phyloP scores from a whole-genome alignment of 2,113 vertebrate genomes.

The Equus przewalskii region DNA sequence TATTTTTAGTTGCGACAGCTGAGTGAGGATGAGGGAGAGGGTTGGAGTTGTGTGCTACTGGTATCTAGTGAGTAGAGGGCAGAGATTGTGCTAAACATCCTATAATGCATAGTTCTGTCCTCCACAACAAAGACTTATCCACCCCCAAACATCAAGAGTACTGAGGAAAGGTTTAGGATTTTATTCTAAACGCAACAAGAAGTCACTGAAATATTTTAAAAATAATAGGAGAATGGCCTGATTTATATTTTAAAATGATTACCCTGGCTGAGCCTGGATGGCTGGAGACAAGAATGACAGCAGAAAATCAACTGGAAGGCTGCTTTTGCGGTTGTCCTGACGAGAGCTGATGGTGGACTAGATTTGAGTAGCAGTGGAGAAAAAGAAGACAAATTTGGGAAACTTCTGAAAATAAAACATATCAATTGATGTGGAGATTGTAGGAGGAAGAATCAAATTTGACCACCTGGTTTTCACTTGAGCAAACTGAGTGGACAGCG shows the following conservation, averaged over 20 bases:
- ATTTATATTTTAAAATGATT: constrained; percentile 44
- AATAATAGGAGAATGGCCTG: background rate
- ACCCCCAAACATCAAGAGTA: background rate
- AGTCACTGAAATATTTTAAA: constrained; percentile 40
- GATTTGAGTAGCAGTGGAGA: background rate
- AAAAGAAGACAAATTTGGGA: background rate
- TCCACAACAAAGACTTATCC: background rate
- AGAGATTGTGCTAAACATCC: background rate
- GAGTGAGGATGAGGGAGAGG: background rate
- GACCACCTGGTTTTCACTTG: background rate
- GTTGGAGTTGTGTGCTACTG: background rate
- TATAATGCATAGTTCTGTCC: background rate
- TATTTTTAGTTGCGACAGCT: background rate
- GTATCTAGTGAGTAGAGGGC: background rate
- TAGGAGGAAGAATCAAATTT: constrained; percentile 40
- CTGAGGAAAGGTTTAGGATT: background rate
- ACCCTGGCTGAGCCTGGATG: background rate
- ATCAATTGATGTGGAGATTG: background rate
- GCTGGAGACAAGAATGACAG: background rate
- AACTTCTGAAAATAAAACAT: constrained; percentile 36
- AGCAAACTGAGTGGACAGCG: background rate
- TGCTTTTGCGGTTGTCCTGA: background rate
- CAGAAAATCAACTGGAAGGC: background rate
- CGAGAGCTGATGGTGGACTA: background rate
- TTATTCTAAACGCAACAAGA: background rate